A percentile compares a stretch with the other conserved stretches of the same genome.
phyloP scores from a whole-genome alignment of 2,113 vertebrate species.

The Melospiza melodia region DNA sequence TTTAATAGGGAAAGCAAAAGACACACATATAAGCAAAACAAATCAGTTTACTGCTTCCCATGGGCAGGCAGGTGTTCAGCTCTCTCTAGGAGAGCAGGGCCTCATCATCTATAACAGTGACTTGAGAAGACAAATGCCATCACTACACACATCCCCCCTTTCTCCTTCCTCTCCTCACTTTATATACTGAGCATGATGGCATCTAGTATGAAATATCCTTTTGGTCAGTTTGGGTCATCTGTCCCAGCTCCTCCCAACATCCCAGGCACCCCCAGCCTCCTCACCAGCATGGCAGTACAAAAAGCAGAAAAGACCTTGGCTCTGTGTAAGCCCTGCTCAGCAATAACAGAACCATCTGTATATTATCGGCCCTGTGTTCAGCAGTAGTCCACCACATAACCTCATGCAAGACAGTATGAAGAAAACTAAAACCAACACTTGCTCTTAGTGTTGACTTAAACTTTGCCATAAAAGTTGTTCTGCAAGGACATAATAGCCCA shows the following conservation, averaged over 20 bases:
- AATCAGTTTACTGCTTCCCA: not conserved
- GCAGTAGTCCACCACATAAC: too few relatives aligned
- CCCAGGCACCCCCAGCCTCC: not conserved
- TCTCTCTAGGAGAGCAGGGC: not conserved
- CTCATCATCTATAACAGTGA: fast-evolving
- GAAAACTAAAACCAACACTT: not conserved
- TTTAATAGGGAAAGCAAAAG: not conserved
- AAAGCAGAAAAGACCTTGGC: not conserved
- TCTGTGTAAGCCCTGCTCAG: not conserved
- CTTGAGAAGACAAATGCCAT: not conserved
- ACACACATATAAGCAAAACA: not conserved
- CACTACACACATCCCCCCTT: not conserved
- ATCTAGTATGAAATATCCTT: not conserved
- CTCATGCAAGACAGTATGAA: not conserved
- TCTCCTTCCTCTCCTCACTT: not conserved
- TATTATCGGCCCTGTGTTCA: not conserved
- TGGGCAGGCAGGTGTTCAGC: not conserved
- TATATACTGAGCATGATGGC: not conserved
- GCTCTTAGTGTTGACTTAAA: not conserved
- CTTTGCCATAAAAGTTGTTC: not conserved
- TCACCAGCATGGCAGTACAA: not conserved
- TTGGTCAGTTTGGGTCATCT: not conserved
- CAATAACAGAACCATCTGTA: not conserved
- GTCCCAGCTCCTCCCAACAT: not conserved
- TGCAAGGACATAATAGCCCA: not conserved